phyloP scores from a whole-genome alignment of 2,888 invertebrate genomes.

The Perdita meconis region DNA sequence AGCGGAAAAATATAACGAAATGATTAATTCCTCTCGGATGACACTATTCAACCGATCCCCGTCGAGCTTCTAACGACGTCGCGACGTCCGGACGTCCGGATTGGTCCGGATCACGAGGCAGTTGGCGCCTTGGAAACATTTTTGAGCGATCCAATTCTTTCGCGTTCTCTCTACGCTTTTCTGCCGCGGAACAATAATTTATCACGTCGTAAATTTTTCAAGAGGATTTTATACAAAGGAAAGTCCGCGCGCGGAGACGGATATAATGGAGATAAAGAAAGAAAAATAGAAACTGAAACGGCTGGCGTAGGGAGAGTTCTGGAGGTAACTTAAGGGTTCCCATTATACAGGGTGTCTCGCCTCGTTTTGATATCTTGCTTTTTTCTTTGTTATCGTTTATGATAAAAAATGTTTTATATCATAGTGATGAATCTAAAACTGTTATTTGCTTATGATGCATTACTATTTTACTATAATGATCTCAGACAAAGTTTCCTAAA shows the following conservation, averaged over 20 bases:
- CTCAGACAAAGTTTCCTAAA: too few relatives aligned
- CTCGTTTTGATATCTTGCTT: too few relatives aligned
- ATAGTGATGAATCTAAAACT: too few relatives aligned
- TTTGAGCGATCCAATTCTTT: conserved; percentile 58
- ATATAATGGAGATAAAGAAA: conserved; percentile 24
- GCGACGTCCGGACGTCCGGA: neutral
- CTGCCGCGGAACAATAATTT: conserved; percentile 63
- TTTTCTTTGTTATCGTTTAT: too few relatives aligned
- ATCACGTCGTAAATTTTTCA: conserved; percentile 67
- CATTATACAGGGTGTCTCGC: too few relatives aligned
- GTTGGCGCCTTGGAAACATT: conserved; percentile 36
- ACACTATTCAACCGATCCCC: conserved; percentile 26
- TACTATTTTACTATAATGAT: too few relatives aligned
- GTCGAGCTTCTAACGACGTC: neutral
- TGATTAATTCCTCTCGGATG: conserved; percentile 46
- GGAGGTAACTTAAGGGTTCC: too few relatives aligned
- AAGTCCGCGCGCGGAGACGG: conserved; percentile 24
- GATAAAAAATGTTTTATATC: too few relatives aligned
- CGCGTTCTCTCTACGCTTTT: conserved; percentile 12
- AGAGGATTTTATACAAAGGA: conserved; percentile 51
- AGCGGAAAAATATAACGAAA: conserved; percentile 32
- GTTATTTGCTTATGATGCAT: too few relatives aligned
- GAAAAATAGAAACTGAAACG: conserved; percentile 47
- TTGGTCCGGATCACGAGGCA: neutral
- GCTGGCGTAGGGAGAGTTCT: neutral